Base-by-base conservation (phyloP, 1,140 invertebrate genomes). In the Philaenus spumarius region DNA sequence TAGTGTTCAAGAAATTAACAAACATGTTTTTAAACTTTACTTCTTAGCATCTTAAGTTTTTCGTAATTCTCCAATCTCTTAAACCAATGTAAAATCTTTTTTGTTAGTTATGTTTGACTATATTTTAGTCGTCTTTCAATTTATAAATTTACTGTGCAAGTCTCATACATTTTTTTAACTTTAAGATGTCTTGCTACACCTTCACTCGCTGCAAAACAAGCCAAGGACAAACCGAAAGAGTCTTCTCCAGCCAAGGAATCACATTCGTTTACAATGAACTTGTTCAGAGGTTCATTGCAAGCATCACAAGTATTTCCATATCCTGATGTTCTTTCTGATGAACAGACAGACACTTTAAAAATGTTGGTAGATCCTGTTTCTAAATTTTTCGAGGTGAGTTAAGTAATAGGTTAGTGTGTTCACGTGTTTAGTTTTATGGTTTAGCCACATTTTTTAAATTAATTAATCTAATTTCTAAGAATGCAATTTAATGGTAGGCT, bases 181-280 rank as follows among this genome's bases (percentile, higher is more conserved):
- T 56, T 20, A 35, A 64, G 62, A 42, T 17, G 37, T 12, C 64
- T 75, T 5, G 73, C 76, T 11, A 71, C 75, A 1, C 50, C 50
- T 22, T 53, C 45, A 7, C 17, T 51, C n/a, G 70, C 75, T 62
- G 62, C 73, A 15, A 67, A 59, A 35, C 45, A 61, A 24, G 34
- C 52, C 1, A 55, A 63, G 1, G 57, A 62, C 22, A 47, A 56
- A 17, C 22, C 51, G 2, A 53, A 58, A 4, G 50, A 51, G 30
- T 68, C 64, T 63, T 26, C 50, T 0, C 4, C 59, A 2, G 54
- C 62, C 30, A 76, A 77, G 62, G 81, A 85, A 63, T 84, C 85
- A 59, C 75, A 80, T 59, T 97, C 95, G 1, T 98, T 97, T 75
- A 88, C 86, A 23, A 89, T 95, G 81, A 98, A 98, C 71, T 76